phyloP scores from a whole-genome alignment of 2,888 invertebrate species.

The Acronicta psi region DNA sequence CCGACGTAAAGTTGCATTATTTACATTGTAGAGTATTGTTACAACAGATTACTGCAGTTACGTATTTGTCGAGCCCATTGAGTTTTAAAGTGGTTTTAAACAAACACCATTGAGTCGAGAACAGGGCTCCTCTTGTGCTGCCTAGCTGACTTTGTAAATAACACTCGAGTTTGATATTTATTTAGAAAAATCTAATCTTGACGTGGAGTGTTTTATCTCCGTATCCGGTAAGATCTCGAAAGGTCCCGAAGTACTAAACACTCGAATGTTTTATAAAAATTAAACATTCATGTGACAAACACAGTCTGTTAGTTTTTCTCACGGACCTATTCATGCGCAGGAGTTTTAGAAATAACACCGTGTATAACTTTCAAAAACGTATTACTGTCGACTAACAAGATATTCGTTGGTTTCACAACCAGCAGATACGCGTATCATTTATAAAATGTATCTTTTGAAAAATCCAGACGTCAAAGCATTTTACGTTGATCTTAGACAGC shows the following conservation, averaged over 20 bases:
- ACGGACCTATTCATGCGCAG: slow-evolving; percentile 60
- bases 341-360: slow-evolving; percentile 19
- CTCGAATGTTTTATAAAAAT: slow-evolving; percentile 64
- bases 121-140: slow-evolving; percentile 76
- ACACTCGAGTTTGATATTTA: slow-evolving; percentile 70
- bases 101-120: slow-evolving; percentile 80
- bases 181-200: slow-evolving; percentile 81
- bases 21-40: slow-evolving; percentile 73
- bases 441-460: slow-evolving; percentile 69
- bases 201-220: slow-evolving; percentile 78
- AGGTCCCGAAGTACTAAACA: slow-evolving; percentile 60
- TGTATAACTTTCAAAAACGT: slow-evolving; percentile 40
- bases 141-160: slow-evolving; percentile 74
- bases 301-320: slow-evolving; percentile 76
- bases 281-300: slow-evolving; percentile 65
- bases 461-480: slow-evolving; percentile 73
- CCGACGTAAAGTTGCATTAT: slow-evolving; percentile 54
- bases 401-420: slow-evolving; percentile 46
- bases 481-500: slow-evolving; percentile 67
- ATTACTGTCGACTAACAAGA: slow-evolving; percentile 53
- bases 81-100: slow-evolving; percentile 82
- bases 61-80: slow-evolving; percentile 78
- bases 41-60: slow-evolving; percentile 77
- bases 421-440: slow-evolving; percentile 64
- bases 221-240: slow-evolving; percentile 75